These are phyloP conservation scores for Poecilia velifera DNA, from an alignment of 2,797 vertebrate genomes.

Conservation along the genomic window DNA sequence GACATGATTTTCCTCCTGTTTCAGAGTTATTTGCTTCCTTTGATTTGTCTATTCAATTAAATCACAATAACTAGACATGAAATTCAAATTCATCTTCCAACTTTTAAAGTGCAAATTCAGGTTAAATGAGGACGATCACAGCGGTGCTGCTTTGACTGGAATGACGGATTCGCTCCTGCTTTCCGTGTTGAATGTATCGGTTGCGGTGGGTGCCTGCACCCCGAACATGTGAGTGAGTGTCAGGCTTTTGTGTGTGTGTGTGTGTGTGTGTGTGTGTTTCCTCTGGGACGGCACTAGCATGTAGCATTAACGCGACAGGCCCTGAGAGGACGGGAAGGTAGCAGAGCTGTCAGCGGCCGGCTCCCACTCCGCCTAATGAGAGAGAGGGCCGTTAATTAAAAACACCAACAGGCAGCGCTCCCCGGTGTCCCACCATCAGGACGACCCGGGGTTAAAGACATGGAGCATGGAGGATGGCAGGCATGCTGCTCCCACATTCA, in stretches of 20 bases:
- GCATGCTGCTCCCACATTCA: constrained; percentile 53
- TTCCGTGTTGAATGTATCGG: neutral
- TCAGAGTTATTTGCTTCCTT: neutral
- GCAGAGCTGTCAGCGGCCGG: constrained; percentile 80
- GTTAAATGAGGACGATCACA: neutral
- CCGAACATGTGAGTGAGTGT: constrained; percentile 38
- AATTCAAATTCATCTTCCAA: too few species aligned
- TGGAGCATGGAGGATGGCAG: constrained; percentile 46
- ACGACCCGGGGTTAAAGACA: constrained; percentile 77
- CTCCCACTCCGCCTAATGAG: constrained; percentile 81
- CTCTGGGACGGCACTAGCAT: constrained; percentile 64
- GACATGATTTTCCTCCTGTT: neutral
- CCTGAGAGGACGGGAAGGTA: constrained; percentile 68
- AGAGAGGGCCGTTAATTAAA: constrained; percentile 82
- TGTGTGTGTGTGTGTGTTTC: constrained; percentile 41
- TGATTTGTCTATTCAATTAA: neutral
- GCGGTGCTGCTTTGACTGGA: neutral
- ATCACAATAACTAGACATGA: neutral
- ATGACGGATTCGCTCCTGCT: neutral
- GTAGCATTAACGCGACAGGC: constrained; percentile 73
- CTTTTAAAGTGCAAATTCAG: neutral
- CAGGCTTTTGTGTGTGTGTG: constrained; percentile 23
- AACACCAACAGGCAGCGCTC: constrained; percentile 78
- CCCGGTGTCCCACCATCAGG: constrained; percentile 69
- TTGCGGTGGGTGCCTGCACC: neutral